Conservation (phyloP, 2,888 invertebrate genomes). For the Ischnus inquisitorius region DNA sequence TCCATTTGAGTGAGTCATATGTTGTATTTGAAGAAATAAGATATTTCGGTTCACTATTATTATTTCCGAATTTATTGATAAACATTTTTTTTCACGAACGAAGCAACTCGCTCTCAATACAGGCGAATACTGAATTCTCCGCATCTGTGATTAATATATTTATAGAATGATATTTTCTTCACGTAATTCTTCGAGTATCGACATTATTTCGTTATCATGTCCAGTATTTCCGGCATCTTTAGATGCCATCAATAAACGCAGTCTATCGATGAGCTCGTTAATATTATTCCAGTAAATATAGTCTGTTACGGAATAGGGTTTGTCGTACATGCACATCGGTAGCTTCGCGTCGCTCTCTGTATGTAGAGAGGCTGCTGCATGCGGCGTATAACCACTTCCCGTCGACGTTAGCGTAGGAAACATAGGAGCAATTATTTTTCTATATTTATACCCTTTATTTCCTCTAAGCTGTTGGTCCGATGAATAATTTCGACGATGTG, state of each 20-base stretch:
- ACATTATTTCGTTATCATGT: slow-evolving; percentile 35
- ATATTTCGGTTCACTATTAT: not conserved
- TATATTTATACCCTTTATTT: too few species aligned
- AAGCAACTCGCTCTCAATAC: too few species aligned
- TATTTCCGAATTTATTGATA: slow-evolving; percentile 26
- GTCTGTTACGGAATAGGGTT: not conserved
- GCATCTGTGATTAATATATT: not conserved
- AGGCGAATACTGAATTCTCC: not conserved
- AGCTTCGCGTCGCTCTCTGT: too few species aligned
- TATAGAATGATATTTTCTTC: slow-evolving; percentile 3
- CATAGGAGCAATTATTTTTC: too few species aligned
- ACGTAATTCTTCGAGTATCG: slow-evolving; percentile 32
- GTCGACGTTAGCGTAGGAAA: too few species aligned
- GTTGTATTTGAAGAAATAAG: not conserved
- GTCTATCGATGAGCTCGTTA: slow-evolving; percentile 17
- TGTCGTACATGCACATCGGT: too few species aligned
- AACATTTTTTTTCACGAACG: not conserved
- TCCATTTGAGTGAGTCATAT: not conserved
- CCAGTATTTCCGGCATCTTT: slow-evolving; percentile 20
- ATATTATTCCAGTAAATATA: slow-evolving; percentile 35
- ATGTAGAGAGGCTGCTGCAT: too few species aligned
- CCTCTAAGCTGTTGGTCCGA: too few species aligned
- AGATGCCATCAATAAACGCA: not conserved
- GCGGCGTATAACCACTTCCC: too few species aligned
- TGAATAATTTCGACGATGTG: too few species aligned